These are phyloP conservation scores for Hypena proboscidalis DNA, from an alignment of 2,888 invertebrate species.

Conservation along the genomic window DNA sequence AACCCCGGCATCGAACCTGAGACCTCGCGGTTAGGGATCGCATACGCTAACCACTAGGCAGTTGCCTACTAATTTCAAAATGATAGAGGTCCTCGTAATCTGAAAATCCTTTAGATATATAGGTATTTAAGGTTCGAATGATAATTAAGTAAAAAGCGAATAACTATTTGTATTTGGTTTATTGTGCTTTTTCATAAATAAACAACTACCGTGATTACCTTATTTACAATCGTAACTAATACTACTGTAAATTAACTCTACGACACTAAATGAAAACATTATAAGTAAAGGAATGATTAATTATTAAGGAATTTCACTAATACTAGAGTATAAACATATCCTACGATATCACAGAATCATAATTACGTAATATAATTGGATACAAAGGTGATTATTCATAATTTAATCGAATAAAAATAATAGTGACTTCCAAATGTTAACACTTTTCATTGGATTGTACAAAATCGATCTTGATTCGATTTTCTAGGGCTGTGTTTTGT, in stretches of 20 bases:
- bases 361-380: conserved; percentile 30
- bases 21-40: too few species aligned
- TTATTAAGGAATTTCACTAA: conserved; percentile 12
- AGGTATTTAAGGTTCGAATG: too few species aligned
- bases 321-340: conserved; percentile 38
- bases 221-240: conserved; percentile 36
- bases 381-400: conserved; percentile 17
- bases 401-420: background rate
- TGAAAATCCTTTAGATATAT: too few species aligned
- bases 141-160: too few species aligned
- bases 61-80: too few species aligned
- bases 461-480: too few species aligned
- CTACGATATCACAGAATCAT: conserved; percentile 74
- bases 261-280: conserved; percentile 18
- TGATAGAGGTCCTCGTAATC: too few species aligned
- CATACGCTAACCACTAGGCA: too few species aligned
- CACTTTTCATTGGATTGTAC: background rate
- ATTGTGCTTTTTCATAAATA: conserved; percentile 69
- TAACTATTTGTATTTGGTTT: conserved; percentile 74
- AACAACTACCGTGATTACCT: conserved; percentile 57
- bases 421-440: too few species aligned
- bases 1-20: too few species aligned
- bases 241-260: conserved; percentile 29
- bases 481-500: too few species aligned
- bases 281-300: conserved; percentile 32